Percentiles rank a stretch among this genome's conserved stretches.
Evolutionary conservation across 2,113 vertebrate species (phyloP).

Genomic region (Pteropus alecto): DNA sequence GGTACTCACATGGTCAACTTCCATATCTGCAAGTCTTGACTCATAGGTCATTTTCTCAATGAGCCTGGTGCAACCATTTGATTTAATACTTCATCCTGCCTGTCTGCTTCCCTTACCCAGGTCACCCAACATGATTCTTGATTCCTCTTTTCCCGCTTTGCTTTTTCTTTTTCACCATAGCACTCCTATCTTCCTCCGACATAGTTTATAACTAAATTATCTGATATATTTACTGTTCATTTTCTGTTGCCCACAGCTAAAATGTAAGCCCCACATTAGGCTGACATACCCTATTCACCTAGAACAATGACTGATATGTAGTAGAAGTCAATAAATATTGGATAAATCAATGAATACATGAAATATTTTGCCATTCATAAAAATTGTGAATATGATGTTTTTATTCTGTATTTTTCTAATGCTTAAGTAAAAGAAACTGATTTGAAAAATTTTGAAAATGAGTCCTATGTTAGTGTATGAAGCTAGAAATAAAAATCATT

Average conservation of each 20-base stretch:
- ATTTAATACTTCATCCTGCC: neutral
- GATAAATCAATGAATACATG: neutral
- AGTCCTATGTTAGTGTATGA: neutral
- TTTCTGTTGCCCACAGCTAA: neutral
- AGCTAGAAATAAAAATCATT: neutral
- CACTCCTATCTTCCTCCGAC: neutral
- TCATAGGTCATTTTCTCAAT: neutral
- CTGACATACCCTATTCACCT: too few species aligned
- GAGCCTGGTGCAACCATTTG: neutral
- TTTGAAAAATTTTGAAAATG: neutral
- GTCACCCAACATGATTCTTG: neutral
- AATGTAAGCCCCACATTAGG: neutral
- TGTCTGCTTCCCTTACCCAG: neutral
- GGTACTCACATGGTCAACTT: neutral
- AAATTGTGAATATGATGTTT: neutral
- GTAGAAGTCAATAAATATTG: neutral
- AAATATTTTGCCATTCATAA: neutral
- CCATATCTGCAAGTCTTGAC: too few species aligned
- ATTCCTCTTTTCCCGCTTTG: neutral
- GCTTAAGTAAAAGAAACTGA: neutral
- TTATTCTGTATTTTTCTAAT: neutral
- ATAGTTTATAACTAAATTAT: neutral
- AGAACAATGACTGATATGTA: neutral
- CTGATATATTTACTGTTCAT: neutral
- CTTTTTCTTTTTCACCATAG: neutral